Evolutionary conservation across 1,140 invertebrate species (phyloP), one percentile per base, ranked within the genome.

Genomic region (Drusus annulatus): DNA sequence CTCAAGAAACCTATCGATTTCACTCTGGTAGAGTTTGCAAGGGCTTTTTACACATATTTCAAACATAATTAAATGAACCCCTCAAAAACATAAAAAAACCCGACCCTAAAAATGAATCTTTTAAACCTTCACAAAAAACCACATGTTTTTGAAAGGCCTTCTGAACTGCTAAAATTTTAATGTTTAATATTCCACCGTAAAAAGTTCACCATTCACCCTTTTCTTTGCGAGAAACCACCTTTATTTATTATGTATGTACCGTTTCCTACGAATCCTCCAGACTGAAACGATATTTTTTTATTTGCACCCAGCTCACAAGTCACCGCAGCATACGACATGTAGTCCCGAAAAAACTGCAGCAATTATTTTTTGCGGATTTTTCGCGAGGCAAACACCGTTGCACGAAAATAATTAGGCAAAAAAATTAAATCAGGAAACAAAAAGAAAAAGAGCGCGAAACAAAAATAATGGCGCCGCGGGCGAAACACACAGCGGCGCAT

Each of bases 341-440:
- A 69, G 31, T 31, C 65, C 36, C 50, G 28, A 62, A 71, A 79
- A 81, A 83, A 83, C 79, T 83, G 69, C 81, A 83, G 78, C 81
- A 83, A 83, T 83, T 83, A 83, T 79, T 80, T 82, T 79, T 73
- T 76, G 68, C 76, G 69, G 76, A 60, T 79, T 79, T 78, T 71
- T 68, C 75, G 75, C 71, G 75, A 65, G 21, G 68, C 50, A 78
- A 80, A 80, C 78, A 78, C 75, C 79, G 75, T 79, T 80, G 79
- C 81, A 60, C 76, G 76, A 83, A 83, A 83, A 83, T 83, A 83
- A 83, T 83, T 83, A 83, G 81, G 79, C 81, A 83, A 83, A 83
- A 83, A 83, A 80, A 78, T 60, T 23, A 81, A 81, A 80, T 73
- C 58, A 54, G 75, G 28, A 68, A 80, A 73, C 60, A 75, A 58